Conservation (phyloP, 2,888 invertebrate species). For the Eudemis profundana region DNA sequence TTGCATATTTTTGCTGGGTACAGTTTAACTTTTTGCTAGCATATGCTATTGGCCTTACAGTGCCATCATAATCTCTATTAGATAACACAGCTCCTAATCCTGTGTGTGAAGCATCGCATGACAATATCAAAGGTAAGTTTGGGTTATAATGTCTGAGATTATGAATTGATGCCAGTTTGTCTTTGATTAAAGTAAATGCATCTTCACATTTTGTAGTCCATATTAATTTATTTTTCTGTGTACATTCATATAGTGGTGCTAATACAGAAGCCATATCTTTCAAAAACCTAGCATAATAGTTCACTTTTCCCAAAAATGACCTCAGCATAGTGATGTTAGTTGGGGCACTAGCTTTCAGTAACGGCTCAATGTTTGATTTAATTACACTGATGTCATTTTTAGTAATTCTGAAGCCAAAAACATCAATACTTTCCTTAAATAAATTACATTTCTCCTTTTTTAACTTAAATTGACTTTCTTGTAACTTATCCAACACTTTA, state of each 20-base stretch:
- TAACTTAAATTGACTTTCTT: conserved; percentile 30
- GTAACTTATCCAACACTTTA: conserved; percentile 8
- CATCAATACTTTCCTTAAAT: conserved; percentile 28
- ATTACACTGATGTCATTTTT: conserved; percentile 6
- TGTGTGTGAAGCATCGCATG: conserved; percentile 21
- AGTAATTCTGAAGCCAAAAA: conserved; percentile 25
- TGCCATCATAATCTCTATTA: conserved; percentile 13
- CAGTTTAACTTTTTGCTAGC: conserved; percentile 18
- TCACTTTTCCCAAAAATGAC: conserved; percentile 41
- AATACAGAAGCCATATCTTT: conserved; percentile 37
- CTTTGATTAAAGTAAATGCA: conserved; percentile 15
- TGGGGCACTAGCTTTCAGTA: conserved; percentile 7
- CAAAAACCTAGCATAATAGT: conserved; percentile 40
- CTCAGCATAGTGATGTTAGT: conserved; percentile 32
- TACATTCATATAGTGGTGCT: conserved; percentile 25
- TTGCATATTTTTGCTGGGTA: conserved; percentile 18
- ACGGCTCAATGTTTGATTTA: conserved; percentile 11
- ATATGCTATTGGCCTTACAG: conserved; percentile 16
- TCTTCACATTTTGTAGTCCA: conserved; percentile 29
- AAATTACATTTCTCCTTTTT: conserved; percentile 38
- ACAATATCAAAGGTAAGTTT: neutral
- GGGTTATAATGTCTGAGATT: conserved; percentile 4
- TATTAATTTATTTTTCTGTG: conserved; percentile 24
- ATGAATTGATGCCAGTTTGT: neutral
- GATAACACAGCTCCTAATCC: conserved; percentile 19